A percentile compares a stretch with the other conserved stretches of the same genome.
Evolutionary conservation across 1,140 invertebrate genomes (phyloP).

Genomic region (Aphelenchoides fujianensis): DNA sequence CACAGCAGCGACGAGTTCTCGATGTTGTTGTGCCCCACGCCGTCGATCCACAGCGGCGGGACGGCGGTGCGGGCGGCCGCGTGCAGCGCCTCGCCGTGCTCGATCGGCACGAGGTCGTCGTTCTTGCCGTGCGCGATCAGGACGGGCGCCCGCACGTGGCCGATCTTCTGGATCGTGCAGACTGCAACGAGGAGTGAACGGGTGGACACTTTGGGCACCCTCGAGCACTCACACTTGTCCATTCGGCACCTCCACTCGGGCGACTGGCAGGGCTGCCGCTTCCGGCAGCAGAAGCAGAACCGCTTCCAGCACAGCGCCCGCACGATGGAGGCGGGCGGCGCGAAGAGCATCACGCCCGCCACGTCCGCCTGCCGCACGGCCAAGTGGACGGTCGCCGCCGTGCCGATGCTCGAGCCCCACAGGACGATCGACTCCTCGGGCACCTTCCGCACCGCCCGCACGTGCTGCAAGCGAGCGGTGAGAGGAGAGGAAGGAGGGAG

Average conservation of each 20-base stretch:
- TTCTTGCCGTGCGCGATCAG: slow-evolving; percentile 22
- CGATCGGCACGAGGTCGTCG: slow-evolving; percentile 25
- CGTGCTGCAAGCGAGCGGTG: slow-evolving; percentile 6
- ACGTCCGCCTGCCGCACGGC: slow-evolving; percentile 7
- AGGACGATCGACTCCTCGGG: slow-evolving; percentile 24
- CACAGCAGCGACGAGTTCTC: slow-evolving; percentile 14
- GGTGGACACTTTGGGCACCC: background rate
- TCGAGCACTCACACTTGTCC: slow-evolving; percentile 12
- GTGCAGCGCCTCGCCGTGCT: slow-evolving; percentile 29
- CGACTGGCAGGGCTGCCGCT: slow-evolving; percentile 13
- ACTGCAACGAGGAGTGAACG: background rate
- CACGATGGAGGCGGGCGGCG: slow-evolving; percentile 26
- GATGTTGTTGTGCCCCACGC: slow-evolving; percentile 30
- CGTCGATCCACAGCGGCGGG: slow-evolving; percentile 13
- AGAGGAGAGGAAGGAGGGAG: background rate
- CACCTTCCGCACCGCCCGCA: background rate
- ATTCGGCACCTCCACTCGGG: slow-evolving; percentile 11
- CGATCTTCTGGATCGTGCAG: slow-evolving; percentile 16
- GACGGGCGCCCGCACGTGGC: slow-evolving; percentile 18
- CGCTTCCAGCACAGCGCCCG: slow-evolving; percentile 25
- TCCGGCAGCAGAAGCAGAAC: slow-evolving; percentile 22
- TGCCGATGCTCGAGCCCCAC: slow-evolving; percentile 28
- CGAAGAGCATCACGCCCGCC: slow-evolving; percentile 25
- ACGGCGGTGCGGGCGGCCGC: background rate
- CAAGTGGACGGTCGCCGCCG: slow-evolving; percentile 15